Base-by-base conservation (phyloP, 2,888 invertebrate species). In the Hypomecis punctinalis region DNA sequence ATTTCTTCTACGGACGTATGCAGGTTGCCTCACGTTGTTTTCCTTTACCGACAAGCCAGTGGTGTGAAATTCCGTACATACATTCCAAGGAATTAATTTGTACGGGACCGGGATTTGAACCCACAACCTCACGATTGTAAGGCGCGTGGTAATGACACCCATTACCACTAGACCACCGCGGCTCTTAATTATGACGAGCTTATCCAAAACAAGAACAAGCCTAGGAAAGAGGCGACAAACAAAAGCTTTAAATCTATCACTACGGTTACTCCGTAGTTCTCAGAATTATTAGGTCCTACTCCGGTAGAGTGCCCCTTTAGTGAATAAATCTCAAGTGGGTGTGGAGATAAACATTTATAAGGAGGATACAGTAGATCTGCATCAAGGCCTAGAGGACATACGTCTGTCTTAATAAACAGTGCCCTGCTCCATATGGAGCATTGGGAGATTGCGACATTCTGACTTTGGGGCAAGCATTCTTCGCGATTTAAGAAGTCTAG, bases 351-450 rank as follows among this genome's bases (percentile, higher is more conserved):
- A 75, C 74, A 76, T 72, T 76, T 67, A 63, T 60, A 45, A 79
- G 71, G 78, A 85, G 86, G 86, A 87, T 80, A 77, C 74, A 72
- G 76, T 74, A 77, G 70, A 86, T 88, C 83, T 81, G 68, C 69
- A 77, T 76, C 85, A 86, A 89, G 88, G 85, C 80, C 85, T 83
- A 73, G 70, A 73, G 75, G 82, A 82, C 77, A 83, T 78, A 83
- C 78, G 86, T 83, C 84, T 72, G 76, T 87, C 87, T 85, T 83
- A 82, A 89, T 86, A 75, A 72, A 51, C 36, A 70, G 46, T 49
- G 63, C 63, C 62, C 51, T 51, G 43, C 42, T 61, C 67, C 39
- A 43, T 48, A 39, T 56, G 33, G 53, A 13, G 53, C 35, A 49
- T 49, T 23, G 36, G 49, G 39, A 13, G 10, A 33, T 56, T 56